Base-by-base conservation (phyloP, 2,888 invertebrate species). In the Polia nebulosa region DNA sequence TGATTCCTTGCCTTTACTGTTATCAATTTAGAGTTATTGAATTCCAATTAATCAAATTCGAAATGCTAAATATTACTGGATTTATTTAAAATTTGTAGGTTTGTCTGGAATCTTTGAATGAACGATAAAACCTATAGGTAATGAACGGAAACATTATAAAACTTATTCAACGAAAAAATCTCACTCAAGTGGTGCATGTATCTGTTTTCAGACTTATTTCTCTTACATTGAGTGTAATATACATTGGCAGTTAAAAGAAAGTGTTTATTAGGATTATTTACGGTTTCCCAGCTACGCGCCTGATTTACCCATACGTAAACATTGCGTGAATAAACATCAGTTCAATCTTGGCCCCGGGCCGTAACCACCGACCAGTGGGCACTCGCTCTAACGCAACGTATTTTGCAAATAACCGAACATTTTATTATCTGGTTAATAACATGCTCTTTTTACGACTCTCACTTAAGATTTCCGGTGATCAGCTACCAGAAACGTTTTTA, bases 401-500 rank as follows among this genome's bases (percentile, higher is more conserved):
- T 85, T 83, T 80, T 72, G 76, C 75, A 75, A 72, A 75, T 69
- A 73, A 61, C 73, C 68, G 71, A 80, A 76, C 80, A 76, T 81
- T 82, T 81, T 81, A 80, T 82, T 80, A 85, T 83, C 82, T 72
- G 76, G 64, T 76, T 75, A 82, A 77, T 79, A 81, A 76, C 79
- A 76, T 69, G 61, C 72, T 52, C 52, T 81, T 83, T 86, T 85
- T 83, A 87, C 70, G 78, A 77, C 67, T 76, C 71, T 80, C 76
- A 71, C 78, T 82, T 69, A 67, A 82, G 75, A 81, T 85, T 83
- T 86, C 85, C 85, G 81, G 81, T 76, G 77, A 80, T 85, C 77
- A 81, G 71, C 76, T 63, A 81, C 67, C 78, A 73, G 79, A 75
- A 85, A 76, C 77, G 51, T 68, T 74, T 72, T 76, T 60, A 72